Evolutionary conservation across 2,888 invertebrate genomes (phyloP).

Genomic region (Galeruca laticollis): DNA sequence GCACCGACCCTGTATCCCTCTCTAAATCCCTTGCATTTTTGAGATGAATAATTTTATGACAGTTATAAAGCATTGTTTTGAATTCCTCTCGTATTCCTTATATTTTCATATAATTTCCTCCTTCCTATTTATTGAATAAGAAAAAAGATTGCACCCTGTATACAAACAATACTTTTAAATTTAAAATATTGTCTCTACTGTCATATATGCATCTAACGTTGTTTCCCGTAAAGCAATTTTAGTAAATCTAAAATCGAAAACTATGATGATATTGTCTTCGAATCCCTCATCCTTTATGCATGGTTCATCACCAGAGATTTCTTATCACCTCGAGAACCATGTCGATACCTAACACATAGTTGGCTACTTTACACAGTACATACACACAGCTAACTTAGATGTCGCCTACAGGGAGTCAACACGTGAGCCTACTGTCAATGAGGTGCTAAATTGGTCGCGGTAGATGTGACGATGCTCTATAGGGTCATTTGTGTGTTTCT

Average conservation of each 20-base stretch:
- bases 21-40: no score
- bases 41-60: no score
- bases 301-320: slow-evolving; percentile 14
- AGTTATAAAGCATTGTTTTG: no score
- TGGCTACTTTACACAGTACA: slow-evolving; percentile 5
- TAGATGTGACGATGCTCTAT: slow-evolving; percentile 2
- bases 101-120: no score
- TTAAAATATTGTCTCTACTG: neutral
- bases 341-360: slow-evolving; percentile 23
- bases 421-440: slow-evolving; percentile 50
- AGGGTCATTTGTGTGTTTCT: slow-evolving; percentile 3
- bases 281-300: slow-evolving; percentile 6
- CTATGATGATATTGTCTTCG: slow-evolving; percentile 1
- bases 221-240: neutral
- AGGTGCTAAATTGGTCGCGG: slow-evolving; percentile 42
- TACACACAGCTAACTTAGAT: slow-evolving; percentile 42
- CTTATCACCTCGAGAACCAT: slow-evolving; percentile 2
- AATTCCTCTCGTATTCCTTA: no score
- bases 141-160: neutral
- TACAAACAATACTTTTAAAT: neutral
- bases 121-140: neutral
- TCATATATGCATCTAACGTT: neutral
- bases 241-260: neutral
- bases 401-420: slow-evolving; percentile 37
- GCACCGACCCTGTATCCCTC: no score